Percentiles rank a stretch among this genome's conserved stretches.
These are phyloP conservation scores for Pristionchus entomophagus DNA, from an alignment of 2,888 invertebrate genomes.

Conservation along the genomic window DNA sequence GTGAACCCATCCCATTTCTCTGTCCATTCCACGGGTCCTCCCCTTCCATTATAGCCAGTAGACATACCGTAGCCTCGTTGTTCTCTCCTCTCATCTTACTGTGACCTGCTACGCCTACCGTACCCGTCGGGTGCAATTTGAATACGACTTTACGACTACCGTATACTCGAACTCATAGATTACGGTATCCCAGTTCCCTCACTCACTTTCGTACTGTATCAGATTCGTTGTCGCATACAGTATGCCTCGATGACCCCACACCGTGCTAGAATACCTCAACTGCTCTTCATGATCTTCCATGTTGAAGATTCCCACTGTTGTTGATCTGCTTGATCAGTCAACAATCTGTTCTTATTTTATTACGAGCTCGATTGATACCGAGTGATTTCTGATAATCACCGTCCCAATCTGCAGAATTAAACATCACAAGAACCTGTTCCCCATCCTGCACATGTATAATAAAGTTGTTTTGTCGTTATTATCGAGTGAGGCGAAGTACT, in stretches of 20 bases:
- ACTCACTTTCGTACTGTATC: conserved; percentile 32
- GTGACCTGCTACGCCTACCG: conserved; percentile 8
- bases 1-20: conserved; percentile 25
- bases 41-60: not conserved
- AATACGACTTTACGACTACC: conserved; percentile 25
- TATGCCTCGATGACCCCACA: not conserved
- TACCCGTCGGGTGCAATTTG: conserved; percentile 17
- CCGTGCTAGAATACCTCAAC: conserved; percentile 21
- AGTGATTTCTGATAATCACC: conserved; percentile 41
- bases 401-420: not conserved
- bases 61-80: not conserved
- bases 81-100: not conserved
- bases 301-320: not conserved
- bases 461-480: conserved; percentile 38
- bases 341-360: not conserved
- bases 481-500: not conserved
- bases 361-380: conserved; percentile 37
- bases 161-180: conserved; percentile 7
- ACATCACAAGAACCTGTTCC: conserved; percentile 21
- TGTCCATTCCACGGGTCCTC: conserved; percentile 8
- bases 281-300: not conserved
- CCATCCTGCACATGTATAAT: conserved; percentile 34
- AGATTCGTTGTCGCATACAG: conserved; percentile 3
- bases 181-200: not conserved
- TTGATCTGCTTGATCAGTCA: not conserved